Base-by-base conservation (phyloP, 1,140 invertebrate species). In the Cotesia chilonis region DNA sequence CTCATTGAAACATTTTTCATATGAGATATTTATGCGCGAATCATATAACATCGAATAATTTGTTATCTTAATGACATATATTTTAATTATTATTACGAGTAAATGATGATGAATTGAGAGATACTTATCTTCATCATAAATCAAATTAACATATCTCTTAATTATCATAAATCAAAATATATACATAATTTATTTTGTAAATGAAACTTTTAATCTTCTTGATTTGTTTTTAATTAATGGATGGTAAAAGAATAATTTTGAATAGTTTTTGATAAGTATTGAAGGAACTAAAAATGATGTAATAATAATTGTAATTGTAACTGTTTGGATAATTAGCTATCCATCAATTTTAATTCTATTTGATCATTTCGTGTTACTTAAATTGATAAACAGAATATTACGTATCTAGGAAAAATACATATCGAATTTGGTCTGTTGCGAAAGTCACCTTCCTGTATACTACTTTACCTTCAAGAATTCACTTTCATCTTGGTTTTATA, bases 401-500 rank as follows among this genome's bases (percentile, higher is more conserved):
- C 3, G 14, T 4, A 60, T 28, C 35, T 35, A 28, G 1, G 54
- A 55, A 55, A 55, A 55, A 55, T 5, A 55, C 14, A 55, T 14
- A n/a, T 66, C n/a, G n/a, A 66, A 66, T 66, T 64, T 41, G 20
- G 6, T 52, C 5, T 9, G 66, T 55, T 37, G 17, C 51, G 66
- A 55, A 68, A 54, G 51, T n/a, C 7, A 55, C 14, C 52, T n/a
- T n/a, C 36, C 14, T 52, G 17, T 36, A 36, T 4, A 67, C 20
- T 65, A 65, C 47, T 41, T 47, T 20, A 20, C 51, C 64, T 38
- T 7, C 28, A n/a, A 35, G 47, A 68, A 68, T 68, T 68, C 66
- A 68, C 66, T 68, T 68, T 68, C 66, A 68, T 52, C 47, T 66
- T 68, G 54, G 28, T 55, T 9, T n/a, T 28, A 57, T 57, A 55